Conservation (phyloP, 2,888 invertebrate genomes). For the Scotopteryx bipunctaria region DNA sequence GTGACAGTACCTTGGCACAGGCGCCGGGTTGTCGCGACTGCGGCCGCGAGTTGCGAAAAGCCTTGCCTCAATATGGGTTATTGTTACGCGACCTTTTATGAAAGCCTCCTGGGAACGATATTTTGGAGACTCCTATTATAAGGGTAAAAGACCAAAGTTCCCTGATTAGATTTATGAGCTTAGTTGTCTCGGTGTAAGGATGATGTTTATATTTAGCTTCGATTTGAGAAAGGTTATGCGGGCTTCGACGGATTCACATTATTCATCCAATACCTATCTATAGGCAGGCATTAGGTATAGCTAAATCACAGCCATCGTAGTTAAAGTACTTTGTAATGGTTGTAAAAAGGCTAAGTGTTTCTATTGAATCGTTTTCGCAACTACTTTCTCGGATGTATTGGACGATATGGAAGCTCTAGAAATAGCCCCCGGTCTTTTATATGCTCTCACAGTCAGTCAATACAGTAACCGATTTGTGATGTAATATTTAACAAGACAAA, state of each 20-base stretch:
- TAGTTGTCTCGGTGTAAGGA: slow-evolving; percentile 31
- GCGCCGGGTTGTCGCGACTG: slow-evolving; percentile 64
- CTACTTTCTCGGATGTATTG: slow-evolving; percentile 67
- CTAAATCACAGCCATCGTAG: slow-evolving; percentile 40
- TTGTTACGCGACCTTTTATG: slow-evolving; percentile 69
- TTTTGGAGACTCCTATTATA: slow-evolving; percentile 51
- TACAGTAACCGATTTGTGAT: slow-evolving; percentile 3
- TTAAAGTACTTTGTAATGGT: slow-evolving; percentile 38
- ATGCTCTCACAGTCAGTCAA: slow-evolving; percentile 41
- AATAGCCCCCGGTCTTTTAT: slow-evolving; percentile 43
- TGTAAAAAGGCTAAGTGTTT: slow-evolving; percentile 34
- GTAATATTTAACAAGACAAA: slow-evolving; percentile 4
- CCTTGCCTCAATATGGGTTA: slow-evolving; percentile 60
- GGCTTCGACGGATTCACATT: not conserved
- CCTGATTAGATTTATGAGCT: slow-evolving; percentile 54
- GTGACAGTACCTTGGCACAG: slow-evolving; percentile 35
- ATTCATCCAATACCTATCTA: slow-evolving; percentile 24
- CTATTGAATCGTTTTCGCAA: slow-evolving; percentile 52
- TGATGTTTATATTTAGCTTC: slow-evolving; percentile 29
- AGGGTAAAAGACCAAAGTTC: slow-evolving; percentile 51
- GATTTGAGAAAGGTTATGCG: slow-evolving; percentile 27
- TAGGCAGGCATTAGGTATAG: too few relatives aligned
- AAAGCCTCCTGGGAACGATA: slow-evolving; percentile 57
- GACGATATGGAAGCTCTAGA: slow-evolving; percentile 54
- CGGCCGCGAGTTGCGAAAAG: slow-evolving; percentile 57